A percentile compares a stretch with the other conserved stretches of the same genome.
Evolutionary conservation across 2,888 invertebrate species (phyloP).

Genomic region (Axea sp.): DNA sequence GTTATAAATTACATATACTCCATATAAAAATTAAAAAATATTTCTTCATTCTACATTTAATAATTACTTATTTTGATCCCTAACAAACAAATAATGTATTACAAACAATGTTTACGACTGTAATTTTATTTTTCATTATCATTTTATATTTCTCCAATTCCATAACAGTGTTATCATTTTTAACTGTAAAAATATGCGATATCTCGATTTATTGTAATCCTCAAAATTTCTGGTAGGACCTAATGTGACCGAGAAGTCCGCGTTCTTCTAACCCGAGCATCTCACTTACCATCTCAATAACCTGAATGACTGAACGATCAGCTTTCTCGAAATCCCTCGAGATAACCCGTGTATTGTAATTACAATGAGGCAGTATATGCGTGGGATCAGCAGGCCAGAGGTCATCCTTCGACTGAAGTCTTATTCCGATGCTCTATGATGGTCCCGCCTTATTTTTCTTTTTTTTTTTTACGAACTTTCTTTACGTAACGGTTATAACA

Average conservation of each 20-base stretch:
- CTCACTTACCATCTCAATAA: constrained; percentile 74
- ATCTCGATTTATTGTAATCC: constrained; percentile 69
- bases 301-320: constrained; percentile 66
- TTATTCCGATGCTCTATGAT: constrained; percentile 27
- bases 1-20: too few relatives aligned
- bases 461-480: background rate
- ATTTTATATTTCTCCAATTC: too few relatives aligned
- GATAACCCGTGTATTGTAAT: constrained; percentile 78
- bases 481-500: constrained; percentile 13
- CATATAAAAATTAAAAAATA: too few relatives aligned
- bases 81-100: too few relatives aligned
- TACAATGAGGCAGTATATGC: constrained; percentile 75
- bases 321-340: constrained; percentile 72
- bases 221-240: constrained; percentile 65
- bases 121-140: too few relatives aligned
- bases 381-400: constrained; percentile 66
- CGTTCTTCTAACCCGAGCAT: constrained; percentile 54
- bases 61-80: too few relatives aligned
- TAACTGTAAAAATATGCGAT: too few relatives aligned
- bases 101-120: too few relatives aligned
- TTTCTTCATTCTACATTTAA: too few relatives aligned
- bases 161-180: too few relatives aligned
- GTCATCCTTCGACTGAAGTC: constrained; percentile 61
- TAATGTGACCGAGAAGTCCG: constrained; percentile 36
- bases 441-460: constrained; percentile 35